Percentiles rank a stretch among this genome's conserved stretches.
Evolutionary conservation across 2,113 vertebrate species (phyloP).

Genomic region (Anser brachyrhynchus): DNA sequence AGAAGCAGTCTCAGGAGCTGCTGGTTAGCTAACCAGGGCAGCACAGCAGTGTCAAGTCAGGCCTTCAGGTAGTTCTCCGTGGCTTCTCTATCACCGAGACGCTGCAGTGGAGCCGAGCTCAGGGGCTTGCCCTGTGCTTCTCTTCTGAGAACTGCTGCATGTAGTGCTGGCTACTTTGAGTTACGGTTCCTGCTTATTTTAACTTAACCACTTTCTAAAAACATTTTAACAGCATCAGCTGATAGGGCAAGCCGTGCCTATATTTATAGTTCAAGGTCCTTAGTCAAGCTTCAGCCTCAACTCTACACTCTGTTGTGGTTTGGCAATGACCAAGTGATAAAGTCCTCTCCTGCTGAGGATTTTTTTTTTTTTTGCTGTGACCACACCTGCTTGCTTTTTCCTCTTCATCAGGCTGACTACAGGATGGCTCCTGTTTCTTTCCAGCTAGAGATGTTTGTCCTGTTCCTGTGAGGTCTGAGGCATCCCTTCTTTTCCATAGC

Average conservation of each 20-base stretch:
- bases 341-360: neutral
- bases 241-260: neutral
- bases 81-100: neutral
- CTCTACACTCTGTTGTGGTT: neutral
- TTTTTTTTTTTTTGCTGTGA: neutral
- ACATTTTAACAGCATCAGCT: neutral
- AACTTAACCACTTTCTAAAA: neutral
- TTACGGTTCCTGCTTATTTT: neutral
- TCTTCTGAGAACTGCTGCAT: neutral
- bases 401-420: neutral
- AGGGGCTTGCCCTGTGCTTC: neutral
- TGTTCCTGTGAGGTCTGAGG: neutral
- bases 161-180: neutral
- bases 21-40: neutral
- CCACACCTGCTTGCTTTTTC: neutral
- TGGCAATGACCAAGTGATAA: slow-evolving; percentile 20
- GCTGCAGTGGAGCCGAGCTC: neutral
- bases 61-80: neutral
- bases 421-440: neutral
- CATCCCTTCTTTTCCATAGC: neutral
- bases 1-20: neutral
- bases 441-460: neutral
- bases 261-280: neutral
- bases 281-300: neutral
- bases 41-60: neutral